These are phyloP conservation scores for Pteronotus mesoamericanus DNA, from an alignment of 2,797 vertebrate species.

Conservation along the genomic window DNA sequence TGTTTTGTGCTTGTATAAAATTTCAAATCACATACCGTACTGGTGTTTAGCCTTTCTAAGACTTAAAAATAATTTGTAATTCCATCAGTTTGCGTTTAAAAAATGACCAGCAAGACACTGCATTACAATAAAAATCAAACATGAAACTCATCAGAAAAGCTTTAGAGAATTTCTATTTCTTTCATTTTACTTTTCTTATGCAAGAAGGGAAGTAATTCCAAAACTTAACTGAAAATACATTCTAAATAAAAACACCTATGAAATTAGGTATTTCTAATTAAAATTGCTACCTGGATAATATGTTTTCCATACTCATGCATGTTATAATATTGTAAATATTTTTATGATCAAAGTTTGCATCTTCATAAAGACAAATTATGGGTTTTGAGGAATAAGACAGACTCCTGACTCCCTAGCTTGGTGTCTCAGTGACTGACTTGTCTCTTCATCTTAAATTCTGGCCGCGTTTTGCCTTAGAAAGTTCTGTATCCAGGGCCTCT, in stretches of 20 bases:
- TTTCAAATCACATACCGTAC: background rate
- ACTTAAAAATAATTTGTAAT: constrained; percentile 36
- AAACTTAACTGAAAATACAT: background rate
- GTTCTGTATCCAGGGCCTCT: background rate
- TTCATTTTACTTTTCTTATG: constrained; percentile 15
- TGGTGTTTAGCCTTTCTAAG: background rate
- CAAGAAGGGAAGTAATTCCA: background rate
- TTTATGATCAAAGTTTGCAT: background rate
- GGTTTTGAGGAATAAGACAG: background rate
- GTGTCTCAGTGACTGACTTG: background rate
- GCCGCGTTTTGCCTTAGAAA: background rate
- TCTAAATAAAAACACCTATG: background rate
- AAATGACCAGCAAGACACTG: background rate
- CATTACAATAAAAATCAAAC: constrained; percentile 17
- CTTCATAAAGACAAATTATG: background rate
- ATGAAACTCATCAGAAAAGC: background rate
- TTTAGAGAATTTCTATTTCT: constrained; percentile 9
- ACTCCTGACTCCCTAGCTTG: background rate
- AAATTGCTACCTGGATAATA: constrained; percentile 8
- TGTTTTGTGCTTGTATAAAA: background rate
- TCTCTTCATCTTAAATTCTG: background rate
- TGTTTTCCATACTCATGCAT: background rate
- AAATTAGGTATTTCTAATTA: constrained; percentile 20
- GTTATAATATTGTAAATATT: background rate
- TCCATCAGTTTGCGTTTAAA: constrained; percentile 25